phyloP scores from a whole-genome alignment of 2,797 vertebrate genomes.

The Sarcoramphus papa region DNA sequence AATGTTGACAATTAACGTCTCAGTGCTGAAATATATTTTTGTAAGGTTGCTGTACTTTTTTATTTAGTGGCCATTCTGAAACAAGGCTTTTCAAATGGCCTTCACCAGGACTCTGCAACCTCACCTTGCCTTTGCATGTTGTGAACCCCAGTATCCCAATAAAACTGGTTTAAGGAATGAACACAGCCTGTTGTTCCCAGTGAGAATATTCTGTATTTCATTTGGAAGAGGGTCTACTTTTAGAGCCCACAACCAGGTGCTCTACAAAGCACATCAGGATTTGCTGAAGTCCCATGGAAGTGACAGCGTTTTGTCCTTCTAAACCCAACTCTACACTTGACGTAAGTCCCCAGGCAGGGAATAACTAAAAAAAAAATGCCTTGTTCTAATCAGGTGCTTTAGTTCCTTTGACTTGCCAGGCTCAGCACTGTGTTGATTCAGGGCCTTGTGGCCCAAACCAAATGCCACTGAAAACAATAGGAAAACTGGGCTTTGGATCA shows the following conservation, averaged over 20 bases:
- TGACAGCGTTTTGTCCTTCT: not conserved
- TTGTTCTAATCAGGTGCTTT: not conserved
- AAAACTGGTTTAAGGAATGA: not conserved
- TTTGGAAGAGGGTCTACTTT: not conserved
- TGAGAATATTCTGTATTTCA: not conserved
- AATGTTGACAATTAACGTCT: not conserved
- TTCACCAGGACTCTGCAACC: not conserved
- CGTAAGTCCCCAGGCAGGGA: not conserved
- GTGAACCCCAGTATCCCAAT: not conserved
- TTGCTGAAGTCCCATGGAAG: not conserved
- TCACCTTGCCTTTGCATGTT: not conserved
- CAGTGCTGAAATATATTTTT: not conserved
- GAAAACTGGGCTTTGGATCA: slow-evolving; percentile 24
- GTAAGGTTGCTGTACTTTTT: not conserved
- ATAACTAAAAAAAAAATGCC: not conserved
- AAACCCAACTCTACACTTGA: not conserved
- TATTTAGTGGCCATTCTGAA: not conserved
- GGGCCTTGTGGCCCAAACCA: not conserved
- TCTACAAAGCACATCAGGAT: not conserved
- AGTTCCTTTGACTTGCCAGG: not conserved
- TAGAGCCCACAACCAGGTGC: not conserved
- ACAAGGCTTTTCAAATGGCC: not conserved
- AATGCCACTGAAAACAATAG: slow-evolving; percentile 46
- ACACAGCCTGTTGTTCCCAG: not conserved
- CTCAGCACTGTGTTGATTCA: not conserved